phyloP scores from a whole-genome alignment of 1,140 invertebrate genomes.

The Aphaenogaster rudis region DNA sequence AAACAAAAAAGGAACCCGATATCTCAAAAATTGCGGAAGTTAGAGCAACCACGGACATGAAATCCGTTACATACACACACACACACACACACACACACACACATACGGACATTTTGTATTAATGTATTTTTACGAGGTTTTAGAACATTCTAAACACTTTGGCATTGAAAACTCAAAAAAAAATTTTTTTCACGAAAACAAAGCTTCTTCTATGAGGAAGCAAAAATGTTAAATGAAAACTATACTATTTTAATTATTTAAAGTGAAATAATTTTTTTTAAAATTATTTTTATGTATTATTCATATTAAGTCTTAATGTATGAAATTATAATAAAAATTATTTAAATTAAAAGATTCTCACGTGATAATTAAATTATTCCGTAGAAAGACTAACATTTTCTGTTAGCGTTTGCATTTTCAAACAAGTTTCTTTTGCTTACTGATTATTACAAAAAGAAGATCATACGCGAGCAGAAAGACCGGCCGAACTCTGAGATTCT shows the following conservation, averaged over 20 bases:
- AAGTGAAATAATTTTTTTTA: background rate
- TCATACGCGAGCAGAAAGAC: conserved; percentile 1
- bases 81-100: too few relatives aligned
- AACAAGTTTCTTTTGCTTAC: background rate
- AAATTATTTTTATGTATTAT: background rate
- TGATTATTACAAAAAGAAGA: background rate
- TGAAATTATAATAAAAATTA: background rate
- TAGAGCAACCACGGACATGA: too few relatives aligned
- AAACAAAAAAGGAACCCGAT: too few relatives aligned
- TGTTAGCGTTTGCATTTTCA: background rate
- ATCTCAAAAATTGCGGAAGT: too few relatives aligned
- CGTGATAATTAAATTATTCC: background rate
- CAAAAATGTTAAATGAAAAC: background rate
- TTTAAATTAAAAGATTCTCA: background rate
- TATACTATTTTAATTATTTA: conserved; percentile 1
- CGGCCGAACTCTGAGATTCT: conserved; percentile 17
- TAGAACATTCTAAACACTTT: too few relatives aligned
- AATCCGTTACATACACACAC: too few relatives aligned
- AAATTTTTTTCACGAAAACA: too few relatives aligned
- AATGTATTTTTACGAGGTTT: too few relatives aligned
- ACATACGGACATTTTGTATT: too few relatives aligned
- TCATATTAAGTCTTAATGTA: background rate
- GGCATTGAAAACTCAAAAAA: too few relatives aligned
- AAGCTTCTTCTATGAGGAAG: too few relatives aligned
- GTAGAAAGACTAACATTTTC: background rate